phyloP scores from a whole-genome alignment of 2,113 vertebrate genomes.

The Dromiciops gliroides region DNA sequence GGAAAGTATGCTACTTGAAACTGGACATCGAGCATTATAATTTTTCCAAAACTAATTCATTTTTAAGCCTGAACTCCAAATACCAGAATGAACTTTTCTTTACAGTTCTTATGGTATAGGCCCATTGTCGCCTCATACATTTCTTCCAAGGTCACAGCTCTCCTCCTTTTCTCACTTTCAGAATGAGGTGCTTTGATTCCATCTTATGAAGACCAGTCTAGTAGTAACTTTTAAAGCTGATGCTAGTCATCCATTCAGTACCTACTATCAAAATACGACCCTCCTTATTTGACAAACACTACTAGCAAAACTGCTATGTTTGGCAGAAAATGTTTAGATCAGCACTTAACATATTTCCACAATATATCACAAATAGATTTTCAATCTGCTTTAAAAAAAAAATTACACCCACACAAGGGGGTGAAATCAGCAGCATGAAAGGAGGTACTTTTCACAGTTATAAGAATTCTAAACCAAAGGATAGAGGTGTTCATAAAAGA shows the following conservation, averaged over 20 bases:
- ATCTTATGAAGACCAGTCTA: not conserved
- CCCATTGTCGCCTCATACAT: not conserved
- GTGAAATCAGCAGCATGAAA: not conserved
- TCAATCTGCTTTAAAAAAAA: not conserved
- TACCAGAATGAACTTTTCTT: not conserved
- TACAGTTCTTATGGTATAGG: not conserved
- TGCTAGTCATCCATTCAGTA: not conserved
- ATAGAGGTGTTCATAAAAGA: not conserved
- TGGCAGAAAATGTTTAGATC: not conserved
- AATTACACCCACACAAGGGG: not conserved
- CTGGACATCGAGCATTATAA: constrained; percentile 89
- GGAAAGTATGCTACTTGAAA: constrained; percentile 94
- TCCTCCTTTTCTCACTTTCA: not conserved
- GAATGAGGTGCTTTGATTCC: not conserved
- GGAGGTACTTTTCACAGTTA: not conserved
- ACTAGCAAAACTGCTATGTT: not conserved
- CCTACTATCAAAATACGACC: not conserved
- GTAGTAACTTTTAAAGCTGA: not conserved
- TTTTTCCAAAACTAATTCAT: fast-evolving
- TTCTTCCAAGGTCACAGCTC: not conserved
- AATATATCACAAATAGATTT: not conserved
- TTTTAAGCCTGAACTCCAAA: fast-evolving
- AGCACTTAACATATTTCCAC: not conserved
- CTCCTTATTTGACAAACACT: no score
- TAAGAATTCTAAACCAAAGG: not conserved